Base-by-base conservation (phyloP, 2,888 invertebrate species). In the Dryococelus australis region DNA sequence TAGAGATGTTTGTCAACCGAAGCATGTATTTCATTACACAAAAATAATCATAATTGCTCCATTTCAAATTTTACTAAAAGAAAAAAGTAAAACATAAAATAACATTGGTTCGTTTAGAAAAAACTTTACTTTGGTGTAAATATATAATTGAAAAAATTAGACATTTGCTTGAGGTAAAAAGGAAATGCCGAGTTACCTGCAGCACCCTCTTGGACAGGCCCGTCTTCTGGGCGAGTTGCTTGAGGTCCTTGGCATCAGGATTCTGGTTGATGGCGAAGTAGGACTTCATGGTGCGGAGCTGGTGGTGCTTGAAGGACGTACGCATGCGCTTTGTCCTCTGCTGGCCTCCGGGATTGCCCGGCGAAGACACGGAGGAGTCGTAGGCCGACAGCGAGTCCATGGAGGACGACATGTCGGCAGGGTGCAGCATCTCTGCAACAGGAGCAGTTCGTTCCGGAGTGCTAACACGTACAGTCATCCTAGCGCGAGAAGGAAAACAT, bases 221-320 rank as follows among this genome's bases (percentile, higher is more conserved):
- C 24, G 99, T 99, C 93, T 99, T 99, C 93, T 99, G 98, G 0
- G 99, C 98, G 89, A 99, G 94, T 92, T 99, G 98, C 92, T 99
- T 99, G 88, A 99, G 94, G 92, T 99, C 99, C 93, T 99, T 99
- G 87, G 99, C 99, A 92, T 99, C 99, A 0, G 99, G 99, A 93
- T 99, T 99, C 93, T 99, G 99, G 93, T 99, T 99, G 91, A 99
- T 97, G 86, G 98, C 97, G 92, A 99, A 99, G 93, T 99, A 99
- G 83, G 98, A 98, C 93, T 99, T 99, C 99, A 99, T 99, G 86
- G 99, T 99, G 89, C 99, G 94, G 89, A 99, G 95, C 92, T 99
- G 99, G 92, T 99, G 99, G 92, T 99, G 99, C 92, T 99, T 99
- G 94, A 99, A 99, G 90, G 99, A 99, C 86, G 99, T 99, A 87